Conservation (phyloP, 2,888 invertebrate species). For the Apamea crenata region DNA sequence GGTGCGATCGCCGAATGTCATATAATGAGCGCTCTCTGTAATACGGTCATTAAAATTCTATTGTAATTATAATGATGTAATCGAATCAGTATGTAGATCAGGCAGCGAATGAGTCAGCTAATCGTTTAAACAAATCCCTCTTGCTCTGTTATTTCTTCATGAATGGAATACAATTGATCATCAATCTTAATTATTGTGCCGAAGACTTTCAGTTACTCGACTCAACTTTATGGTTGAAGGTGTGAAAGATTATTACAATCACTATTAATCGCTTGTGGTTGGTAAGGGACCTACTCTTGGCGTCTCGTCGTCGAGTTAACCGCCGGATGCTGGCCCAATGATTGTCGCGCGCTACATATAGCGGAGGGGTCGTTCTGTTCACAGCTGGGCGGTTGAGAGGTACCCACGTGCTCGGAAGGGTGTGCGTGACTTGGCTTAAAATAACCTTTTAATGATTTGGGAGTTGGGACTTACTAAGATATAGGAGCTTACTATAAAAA, state of each 20-base stretch:
- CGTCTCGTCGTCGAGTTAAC: background rate
- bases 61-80: constrained; percentile 41
- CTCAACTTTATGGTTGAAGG: background rate
- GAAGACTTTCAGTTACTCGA: background rate
- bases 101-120: constrained; percentile 10
- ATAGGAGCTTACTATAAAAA: background rate
- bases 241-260: background rate
- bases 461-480: background rate
- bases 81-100: constrained; percentile 20
- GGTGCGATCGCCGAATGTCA: constrained; percentile 7
- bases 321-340: constrained; percentile 14
- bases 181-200: constrained; percentile 5
- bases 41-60: constrained; percentile 27
- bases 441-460: constrained; percentile 30
- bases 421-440: constrained; percentile 23
- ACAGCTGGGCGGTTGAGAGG: constrained; percentile 31
- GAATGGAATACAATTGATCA: background rate
- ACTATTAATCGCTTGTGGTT: background rate
- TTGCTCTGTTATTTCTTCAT: constrained; percentile 3
- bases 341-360: constrained; percentile 21
- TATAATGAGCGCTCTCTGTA: constrained; percentile 5
- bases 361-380: constrained; percentile 2
- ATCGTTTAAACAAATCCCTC: constrained; percentile 3
- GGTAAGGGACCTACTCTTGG: background rate
- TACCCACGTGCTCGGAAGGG: constrained; percentile 17